These are phyloP conservation scores for Ptiloglossa arizonensis DNA, from an alignment of 1,140 invertebrate genomes.

Conservation along the genomic window DNA sequence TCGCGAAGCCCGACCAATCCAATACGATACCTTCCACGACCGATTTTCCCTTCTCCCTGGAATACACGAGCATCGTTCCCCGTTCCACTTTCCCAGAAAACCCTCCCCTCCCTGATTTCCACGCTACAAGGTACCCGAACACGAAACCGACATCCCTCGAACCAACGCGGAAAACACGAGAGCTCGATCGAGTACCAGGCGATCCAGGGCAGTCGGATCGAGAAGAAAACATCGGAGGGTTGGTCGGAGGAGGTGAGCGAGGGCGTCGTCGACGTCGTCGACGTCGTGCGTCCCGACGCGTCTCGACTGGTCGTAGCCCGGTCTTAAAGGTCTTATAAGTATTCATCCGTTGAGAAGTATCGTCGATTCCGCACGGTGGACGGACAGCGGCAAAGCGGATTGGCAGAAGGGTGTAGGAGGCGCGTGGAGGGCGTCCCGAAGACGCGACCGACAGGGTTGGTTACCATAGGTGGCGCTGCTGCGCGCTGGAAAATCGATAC, in stretches of 20 bases:
- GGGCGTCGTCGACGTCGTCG: not conserved
- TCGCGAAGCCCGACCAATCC: no score
- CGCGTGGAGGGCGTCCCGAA: conserved; percentile 33
- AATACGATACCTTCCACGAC: no score
- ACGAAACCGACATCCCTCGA: no score
- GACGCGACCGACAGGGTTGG: conserved; percentile 47
- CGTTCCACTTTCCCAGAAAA: no score
- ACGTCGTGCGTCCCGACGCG: no score
- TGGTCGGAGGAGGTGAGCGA: not conserved
- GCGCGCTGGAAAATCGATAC: conserved; percentile 78
- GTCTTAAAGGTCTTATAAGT: conserved; percentile 43
- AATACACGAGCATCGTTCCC: no score
- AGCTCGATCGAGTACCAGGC: no score
- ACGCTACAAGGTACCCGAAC: no score
- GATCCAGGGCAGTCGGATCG: not conserved
- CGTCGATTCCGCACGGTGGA: conserved; percentile 7
- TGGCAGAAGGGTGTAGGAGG: conserved; percentile 50
- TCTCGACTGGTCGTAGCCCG: not conserved
- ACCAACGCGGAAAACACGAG: no score
- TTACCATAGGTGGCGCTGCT: conserved; percentile 69
- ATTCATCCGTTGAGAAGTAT: conserved; percentile 47
- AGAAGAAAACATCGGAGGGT: not conserved
- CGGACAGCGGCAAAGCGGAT: conserved; percentile 51
- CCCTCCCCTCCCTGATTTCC: no score
- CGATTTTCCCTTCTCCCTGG: no score